Evolutionary conservation across 2,797 vertebrate genomes (phyloP).

Genomic region (Cirrhinus mrigala): DNA sequence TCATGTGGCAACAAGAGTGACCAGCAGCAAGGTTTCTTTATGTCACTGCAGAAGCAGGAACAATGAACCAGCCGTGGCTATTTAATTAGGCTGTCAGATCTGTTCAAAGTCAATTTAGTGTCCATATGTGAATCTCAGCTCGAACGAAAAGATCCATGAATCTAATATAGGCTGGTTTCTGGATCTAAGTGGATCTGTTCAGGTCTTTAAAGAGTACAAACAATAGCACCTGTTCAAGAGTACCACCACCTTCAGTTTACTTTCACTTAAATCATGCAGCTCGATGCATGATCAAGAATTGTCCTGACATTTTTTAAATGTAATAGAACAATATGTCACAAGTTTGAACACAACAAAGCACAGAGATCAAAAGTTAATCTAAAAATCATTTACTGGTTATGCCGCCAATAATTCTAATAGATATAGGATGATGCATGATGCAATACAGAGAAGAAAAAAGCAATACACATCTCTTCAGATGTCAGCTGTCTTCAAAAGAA

Average conservation of each 20-base stretch:
- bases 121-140: constrained; percentile 33
- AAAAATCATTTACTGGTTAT: not conserved
- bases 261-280: not conserved
- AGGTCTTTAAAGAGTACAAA: not conserved
- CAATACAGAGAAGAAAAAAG: constrained; percentile 30
- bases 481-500: not conserved
- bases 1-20: not conserved
- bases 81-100: constrained; percentile 39
- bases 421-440: not conserved
- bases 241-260: constrained; percentile 8
- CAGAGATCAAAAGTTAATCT: not conserved
- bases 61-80: constrained; percentile 13
- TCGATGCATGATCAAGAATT: constrained; percentile 24
- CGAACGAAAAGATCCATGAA: not conserved
- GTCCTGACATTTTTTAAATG: constrained; percentile 18
- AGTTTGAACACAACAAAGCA: not conserved
- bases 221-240: not conserved
- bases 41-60: constrained; percentile 9
- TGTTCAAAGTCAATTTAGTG: constrained; percentile 18
- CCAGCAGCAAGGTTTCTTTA: not conserved
- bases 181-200: not conserved
- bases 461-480: not conserved
- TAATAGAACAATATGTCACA: not conserved
- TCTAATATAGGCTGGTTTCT: not conserved
- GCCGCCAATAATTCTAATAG: not conserved